Base-by-base conservation (phyloP, 53 echinoderm and acorn worm species). In the Apostichopus leukothele region DNA sequence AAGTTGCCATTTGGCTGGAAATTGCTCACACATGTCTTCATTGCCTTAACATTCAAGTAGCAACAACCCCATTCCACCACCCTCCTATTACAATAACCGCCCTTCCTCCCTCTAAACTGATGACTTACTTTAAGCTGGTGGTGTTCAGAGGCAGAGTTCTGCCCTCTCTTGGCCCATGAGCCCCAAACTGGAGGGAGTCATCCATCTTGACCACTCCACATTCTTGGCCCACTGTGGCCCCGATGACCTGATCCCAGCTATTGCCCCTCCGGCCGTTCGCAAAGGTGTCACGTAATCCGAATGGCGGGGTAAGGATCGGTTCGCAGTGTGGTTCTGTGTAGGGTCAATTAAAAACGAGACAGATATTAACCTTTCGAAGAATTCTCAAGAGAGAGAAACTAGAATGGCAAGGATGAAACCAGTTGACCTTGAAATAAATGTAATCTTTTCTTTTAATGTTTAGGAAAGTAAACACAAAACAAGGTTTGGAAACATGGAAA, bases 121-220 rank as follows among this genome's bases (percentile, higher is more conserved):
- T 71, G 18, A 18, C 98, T 91, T 79, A 97, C 98, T 94, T 97
- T 59, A 95, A 92, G 16, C 94, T 54, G n/a, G 98, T 95, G 21
- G 98, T 97, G 86, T 97, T 95, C 11, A 97, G 86, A 51, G 92
- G 90, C 14, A 89, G 50, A 0, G 98, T 97, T 68, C 93, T 77
- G 0, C 94, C 98, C 21, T 97, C 95, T 74, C 98, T 91, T 14
- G 95, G 97, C 27, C 97, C 97, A 23, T 76, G 89, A 16, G 91
- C 92, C 3, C 97, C 94, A 92, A 97, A 97, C 88, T 97, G 94
- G 23, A 97, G 92, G 5, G 97, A 94, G 77, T 94, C 86, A 73
- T 88, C 97, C 94, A 95, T 97, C 90, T 95, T 93, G 83, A 97
- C 86, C 52, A 92, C 76, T 3, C 97, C 97, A 86, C 97, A 97